Percentiles rank a stretch among this genome's conserved stretches.
These are phyloP conservation scores for Trissonchulus latispiculum DNA, from an alignment of 2,888 invertebrate species.

Conservation along the genomic window DNA sequence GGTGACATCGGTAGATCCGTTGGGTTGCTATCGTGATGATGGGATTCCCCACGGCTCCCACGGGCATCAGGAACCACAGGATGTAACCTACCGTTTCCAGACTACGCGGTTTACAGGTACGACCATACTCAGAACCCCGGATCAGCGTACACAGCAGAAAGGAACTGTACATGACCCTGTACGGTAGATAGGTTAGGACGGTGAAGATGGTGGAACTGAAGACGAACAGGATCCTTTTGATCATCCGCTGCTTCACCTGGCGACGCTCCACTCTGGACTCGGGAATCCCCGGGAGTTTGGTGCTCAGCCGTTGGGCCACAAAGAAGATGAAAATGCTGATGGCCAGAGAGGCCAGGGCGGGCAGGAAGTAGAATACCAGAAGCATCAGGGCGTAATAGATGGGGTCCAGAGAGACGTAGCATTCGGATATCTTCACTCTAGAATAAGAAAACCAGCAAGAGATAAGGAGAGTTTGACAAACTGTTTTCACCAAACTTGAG, in stretches of 20 bases:
- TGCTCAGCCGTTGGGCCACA: background rate
- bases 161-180: constrained; percentile 15
- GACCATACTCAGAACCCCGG: background rate
- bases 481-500: too few species aligned
- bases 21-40: constrained; percentile 18
- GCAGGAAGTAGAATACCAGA: background rate
- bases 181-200: constrained; percentile 18
- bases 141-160: background rate
- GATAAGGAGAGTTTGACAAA: too few species aligned
- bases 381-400: constrained; percentile 8
- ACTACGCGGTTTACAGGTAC: background rate
- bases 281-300: background rate
- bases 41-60: constrained; percentile 11
- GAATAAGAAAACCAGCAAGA: too few species aligned
- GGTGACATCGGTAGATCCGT: constrained; percentile 3
- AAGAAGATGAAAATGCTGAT: constrained; percentile 18
- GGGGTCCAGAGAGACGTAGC: background rate
- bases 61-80: constrained; percentile 2
- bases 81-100: background rate
- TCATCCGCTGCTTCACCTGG: background rate
- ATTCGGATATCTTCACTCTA: constrained; percentile 1
- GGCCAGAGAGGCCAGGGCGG: constrained; percentile 1
- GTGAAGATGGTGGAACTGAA: constrained; percentile 25
- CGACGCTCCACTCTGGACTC: background rate
- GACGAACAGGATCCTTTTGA: constrained; percentile 21